These are phyloP conservation scores for Bubo bubo DNA, from an alignment of 2,113 vertebrate genomes.

Conservation along the genomic window DNA sequence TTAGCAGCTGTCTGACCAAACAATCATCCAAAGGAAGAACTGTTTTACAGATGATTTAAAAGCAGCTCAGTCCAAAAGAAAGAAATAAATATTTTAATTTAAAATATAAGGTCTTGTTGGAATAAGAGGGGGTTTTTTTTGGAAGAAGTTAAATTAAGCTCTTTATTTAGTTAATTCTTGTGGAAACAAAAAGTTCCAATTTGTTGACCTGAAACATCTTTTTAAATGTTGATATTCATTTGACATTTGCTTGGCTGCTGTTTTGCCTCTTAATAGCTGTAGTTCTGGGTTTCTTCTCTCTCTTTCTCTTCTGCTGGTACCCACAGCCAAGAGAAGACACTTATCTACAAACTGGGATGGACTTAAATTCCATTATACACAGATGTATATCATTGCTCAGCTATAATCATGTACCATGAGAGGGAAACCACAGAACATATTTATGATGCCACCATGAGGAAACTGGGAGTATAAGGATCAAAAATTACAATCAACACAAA, in stretches of 20 bases:
- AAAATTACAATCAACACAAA: background rate
- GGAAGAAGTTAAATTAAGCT: background rate
- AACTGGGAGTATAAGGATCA: background rate
- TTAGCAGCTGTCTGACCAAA: background rate
- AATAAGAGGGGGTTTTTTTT: background rate
- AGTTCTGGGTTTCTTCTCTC: background rate
- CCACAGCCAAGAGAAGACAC: background rate
- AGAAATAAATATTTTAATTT: background rate
- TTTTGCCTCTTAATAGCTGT: background rate
- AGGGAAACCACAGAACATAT: background rate
- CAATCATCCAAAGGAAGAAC: background rate
- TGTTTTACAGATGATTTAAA: background rate
- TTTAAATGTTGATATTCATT: background rate
- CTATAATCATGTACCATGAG: fast-evolving
- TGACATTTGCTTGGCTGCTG: background rate
- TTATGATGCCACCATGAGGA: background rate
- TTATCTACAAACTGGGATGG: background rate
- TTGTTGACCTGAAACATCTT: background rate
- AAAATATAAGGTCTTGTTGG: background rate
- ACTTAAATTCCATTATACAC: background rate
- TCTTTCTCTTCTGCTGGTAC: background rate
- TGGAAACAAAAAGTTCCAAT: background rate
- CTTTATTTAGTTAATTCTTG: background rate
- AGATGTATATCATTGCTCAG: background rate
- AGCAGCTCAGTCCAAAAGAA: background rate